Conservation (phyloP, 2,113 vertebrate genomes). For the Brachionichthys hirsutus region DNA sequence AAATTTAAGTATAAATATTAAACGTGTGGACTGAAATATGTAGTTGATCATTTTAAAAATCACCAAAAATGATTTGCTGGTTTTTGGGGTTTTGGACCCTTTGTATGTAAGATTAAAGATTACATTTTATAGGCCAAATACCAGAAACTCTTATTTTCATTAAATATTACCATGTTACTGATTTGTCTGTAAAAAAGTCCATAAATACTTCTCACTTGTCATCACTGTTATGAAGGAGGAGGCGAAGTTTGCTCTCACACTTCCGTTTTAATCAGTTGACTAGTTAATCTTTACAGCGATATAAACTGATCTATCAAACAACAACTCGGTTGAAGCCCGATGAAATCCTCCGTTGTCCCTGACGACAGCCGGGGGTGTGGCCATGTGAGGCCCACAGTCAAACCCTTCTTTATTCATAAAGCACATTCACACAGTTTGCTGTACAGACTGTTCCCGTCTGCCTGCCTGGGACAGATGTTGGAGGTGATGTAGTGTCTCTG, state of each 20-base stretch:
- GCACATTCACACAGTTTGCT: neutral
- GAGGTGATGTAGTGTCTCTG: slow-evolving; percentile 17
- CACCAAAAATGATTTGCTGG: too few relatives aligned
- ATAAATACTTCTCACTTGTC: neutral
- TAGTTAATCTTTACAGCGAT: neutral
- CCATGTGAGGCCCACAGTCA: neutral
- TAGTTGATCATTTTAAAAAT: too few relatives aligned
- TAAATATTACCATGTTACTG: too few relatives aligned
- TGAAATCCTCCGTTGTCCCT: neutral
- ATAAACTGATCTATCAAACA: neutral
- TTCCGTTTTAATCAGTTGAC: neutral
- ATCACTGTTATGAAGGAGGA: neutral
- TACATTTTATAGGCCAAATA: too few relatives aligned
- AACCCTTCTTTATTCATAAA: neutral
- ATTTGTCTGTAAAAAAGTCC: neutral
- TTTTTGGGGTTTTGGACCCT: too few relatives aligned
- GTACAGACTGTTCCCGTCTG: slow-evolving; percentile 9
- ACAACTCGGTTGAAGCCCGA: neutral
- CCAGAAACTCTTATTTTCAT: too few relatives aligned
- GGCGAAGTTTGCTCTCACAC: neutral
- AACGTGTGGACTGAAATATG: too few relatives aligned
- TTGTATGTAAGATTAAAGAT: too few relatives aligned
- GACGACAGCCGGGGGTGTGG: neutral
- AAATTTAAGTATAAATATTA: too few relatives aligned
- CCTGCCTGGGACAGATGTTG: slow-evolving; percentile 32